Evolutionary conservation across 2,113 vertebrate genomes (phyloP).

Genomic region (Phainopepla nitens): DNA sequence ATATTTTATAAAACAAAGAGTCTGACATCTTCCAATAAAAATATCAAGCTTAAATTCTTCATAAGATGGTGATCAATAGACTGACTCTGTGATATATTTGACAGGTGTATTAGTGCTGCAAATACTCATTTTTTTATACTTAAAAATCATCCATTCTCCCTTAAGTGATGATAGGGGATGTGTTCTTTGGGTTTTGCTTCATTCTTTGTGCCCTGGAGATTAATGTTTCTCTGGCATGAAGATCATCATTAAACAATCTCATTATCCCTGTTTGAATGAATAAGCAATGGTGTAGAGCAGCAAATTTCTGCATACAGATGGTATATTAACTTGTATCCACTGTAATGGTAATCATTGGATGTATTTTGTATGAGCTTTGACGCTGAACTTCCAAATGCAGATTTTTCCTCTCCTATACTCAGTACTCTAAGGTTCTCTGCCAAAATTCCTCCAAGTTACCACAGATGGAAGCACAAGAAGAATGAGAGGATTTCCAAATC

Average conservation of each 20-base stretch:
- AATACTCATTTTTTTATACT: background rate
- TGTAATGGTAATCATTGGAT: constrained; percentile 1
- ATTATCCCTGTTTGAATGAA: constrained; percentile 54
- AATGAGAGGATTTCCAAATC: fast-evolving
- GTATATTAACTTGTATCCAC: constrained; percentile 5
- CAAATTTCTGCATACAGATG: constrained; percentile 49
- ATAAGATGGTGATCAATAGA: background rate
- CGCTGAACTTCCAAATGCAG: background rate
- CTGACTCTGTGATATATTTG: background rate
- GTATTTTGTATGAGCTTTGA: constrained; percentile 24
- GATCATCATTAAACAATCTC: constrained; percentile 42
- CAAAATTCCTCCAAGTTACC: background rate
- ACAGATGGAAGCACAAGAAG: background rate
- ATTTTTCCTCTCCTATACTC: background rate
- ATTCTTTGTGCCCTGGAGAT: constrained; percentile 19
- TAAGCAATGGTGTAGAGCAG: background rate
- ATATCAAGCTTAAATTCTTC: background rate
- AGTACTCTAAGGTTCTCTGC: background rate
- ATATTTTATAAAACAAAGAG: background rate
- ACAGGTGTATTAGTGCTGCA: background rate
- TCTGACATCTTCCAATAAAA: constrained; percentile 1
- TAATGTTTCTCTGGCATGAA: constrained; percentile 15
- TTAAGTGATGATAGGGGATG: background rate
- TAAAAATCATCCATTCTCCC: background rate
- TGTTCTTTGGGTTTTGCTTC: background rate